Base-by-base conservation (phyloP, 2,888 invertebrate species). In the Blastobasis lacticolella region DNA sequence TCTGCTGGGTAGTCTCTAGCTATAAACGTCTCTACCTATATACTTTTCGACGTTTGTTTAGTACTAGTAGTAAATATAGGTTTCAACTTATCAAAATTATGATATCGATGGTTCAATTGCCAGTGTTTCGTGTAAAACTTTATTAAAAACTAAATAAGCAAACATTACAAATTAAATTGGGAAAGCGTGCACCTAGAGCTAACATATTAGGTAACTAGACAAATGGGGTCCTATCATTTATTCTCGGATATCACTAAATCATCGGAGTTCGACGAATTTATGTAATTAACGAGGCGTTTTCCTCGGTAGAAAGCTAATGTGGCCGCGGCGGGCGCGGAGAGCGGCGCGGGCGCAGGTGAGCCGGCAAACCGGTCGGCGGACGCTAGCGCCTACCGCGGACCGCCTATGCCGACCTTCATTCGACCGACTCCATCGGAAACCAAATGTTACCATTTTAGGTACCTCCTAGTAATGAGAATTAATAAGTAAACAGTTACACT, bases 291-390 rank as follows among this genome's bases (percentile, higher is more conserved):
- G 59, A 57, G 58, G 61, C 56, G 62, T 71, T 74, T 75, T 75
- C 68, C 64, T 68, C 59, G 62, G 73, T 81, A 81, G 82, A 82
- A 82, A 81, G 81, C 78, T 79, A 71, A 68, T 62, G 69, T 69
- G 63, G 67, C 70, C 63, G 55, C 54, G 44, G 52, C 47, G 50
- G 49, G 50, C 45, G 55, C 55, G 56, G 53, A 57, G 62, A 60
- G 62, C 63, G 65, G 61, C 57, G 49, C 46, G 48, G 59, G 59
- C 62, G 67, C 72, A 63, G 71, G 70, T 74, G 72, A 73, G 67
- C 60, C 67, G 71, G 75, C 64, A 77, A 84, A 84, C 83, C 82
- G 84, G 85, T 84, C 74, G 67, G 53, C 57, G 40, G 40, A 40
- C 40, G 9, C 40, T 9, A 40, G 6, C 40, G 58, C 60, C 59